Evolutionary conservation across 2,113 vertebrate species (phyloP).

Genomic region (Sorex fumeus): DNA sequence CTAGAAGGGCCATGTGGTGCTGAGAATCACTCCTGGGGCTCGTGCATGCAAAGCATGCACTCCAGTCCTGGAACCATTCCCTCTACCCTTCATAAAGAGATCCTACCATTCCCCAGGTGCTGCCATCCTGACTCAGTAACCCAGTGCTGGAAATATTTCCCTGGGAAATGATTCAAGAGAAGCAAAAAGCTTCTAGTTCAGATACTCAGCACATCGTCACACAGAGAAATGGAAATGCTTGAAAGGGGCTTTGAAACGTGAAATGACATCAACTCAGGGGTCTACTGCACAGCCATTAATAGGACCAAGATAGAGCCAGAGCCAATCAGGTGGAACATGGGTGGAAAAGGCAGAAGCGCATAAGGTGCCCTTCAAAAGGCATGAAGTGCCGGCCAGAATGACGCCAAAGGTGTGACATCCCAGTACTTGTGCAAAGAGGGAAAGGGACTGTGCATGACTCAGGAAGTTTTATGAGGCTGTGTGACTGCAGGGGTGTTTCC

Average conservation of each 20-base stretch:
- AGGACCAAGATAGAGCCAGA: neutral
- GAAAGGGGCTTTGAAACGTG: neutral
- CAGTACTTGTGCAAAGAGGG: neutral
- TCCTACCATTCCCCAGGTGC: neutral
- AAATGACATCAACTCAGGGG: neutral
- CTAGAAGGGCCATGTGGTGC: too few species aligned
- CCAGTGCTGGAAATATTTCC: neutral
- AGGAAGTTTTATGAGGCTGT: neutral
- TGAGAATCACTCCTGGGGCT: too few species aligned
- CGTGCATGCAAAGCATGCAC: too few species aligned
- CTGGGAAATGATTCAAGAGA: constrained; percentile 34
- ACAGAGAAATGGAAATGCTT: constrained; percentile 1
- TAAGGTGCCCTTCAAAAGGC: too few species aligned
- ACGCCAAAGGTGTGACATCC: neutral
- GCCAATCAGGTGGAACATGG: neutral
- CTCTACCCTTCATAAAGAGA: too few species aligned
- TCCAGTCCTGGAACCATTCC: too few species aligned
- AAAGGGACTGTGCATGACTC: neutral
- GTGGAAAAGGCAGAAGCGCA: too few species aligned
- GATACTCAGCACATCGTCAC: neutral
- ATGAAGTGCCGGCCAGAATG: neutral
- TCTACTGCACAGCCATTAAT: constrained; percentile 20
- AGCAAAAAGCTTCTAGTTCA: constrained; percentile 35
- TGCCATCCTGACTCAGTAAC: neutral
- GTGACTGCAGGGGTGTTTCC: neutral